Percentiles rank a stretch among this genome's conserved stretches.
Conservation (phyloP, 2,113 vertebrate genomes). For the Butastur rufipennis region DNA sequence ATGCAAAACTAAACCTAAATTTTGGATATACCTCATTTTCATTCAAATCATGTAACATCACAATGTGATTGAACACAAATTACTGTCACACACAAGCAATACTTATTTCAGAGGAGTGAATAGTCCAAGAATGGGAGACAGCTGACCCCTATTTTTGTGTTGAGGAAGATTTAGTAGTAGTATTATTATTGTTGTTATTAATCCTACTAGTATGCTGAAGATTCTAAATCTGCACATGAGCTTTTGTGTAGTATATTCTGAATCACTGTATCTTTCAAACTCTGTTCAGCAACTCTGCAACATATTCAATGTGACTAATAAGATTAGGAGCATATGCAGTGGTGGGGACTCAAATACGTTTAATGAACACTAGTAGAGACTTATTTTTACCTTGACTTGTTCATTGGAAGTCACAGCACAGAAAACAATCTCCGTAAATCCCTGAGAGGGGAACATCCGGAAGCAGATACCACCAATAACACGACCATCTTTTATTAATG, state of each 20-base stretch:
- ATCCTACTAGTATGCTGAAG: neutral
- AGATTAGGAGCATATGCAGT: neutral
- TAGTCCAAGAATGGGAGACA: neutral
- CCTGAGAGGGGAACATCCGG: conserved; percentile 97
- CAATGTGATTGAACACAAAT: neutral
- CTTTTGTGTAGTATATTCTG: neutral
- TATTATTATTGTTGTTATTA: neutral
- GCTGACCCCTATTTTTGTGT: neutral
- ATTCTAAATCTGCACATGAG: neutral
- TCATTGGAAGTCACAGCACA: conserved; percentile 98
- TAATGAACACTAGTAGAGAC: neutral
- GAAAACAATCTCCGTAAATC: conserved; percentile 98
- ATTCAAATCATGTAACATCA: neutral
- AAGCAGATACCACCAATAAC: conserved; percentile 99
- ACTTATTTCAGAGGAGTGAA: neutral
- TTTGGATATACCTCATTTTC: neutral
- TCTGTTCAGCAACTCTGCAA: neutral
- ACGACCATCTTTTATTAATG: conserved; percentile 96
- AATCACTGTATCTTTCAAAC: neutral
- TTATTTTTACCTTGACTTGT: conserved; percentile 91
- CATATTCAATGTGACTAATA: neutral
- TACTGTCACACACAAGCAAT: neutral
- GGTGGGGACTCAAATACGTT: neutral
- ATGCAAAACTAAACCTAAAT: neutral
- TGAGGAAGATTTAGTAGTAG: neutral